Base-by-base conservation (phyloP, 2,113 vertebrate genomes). In the Centropus bengalensis region DNA sequence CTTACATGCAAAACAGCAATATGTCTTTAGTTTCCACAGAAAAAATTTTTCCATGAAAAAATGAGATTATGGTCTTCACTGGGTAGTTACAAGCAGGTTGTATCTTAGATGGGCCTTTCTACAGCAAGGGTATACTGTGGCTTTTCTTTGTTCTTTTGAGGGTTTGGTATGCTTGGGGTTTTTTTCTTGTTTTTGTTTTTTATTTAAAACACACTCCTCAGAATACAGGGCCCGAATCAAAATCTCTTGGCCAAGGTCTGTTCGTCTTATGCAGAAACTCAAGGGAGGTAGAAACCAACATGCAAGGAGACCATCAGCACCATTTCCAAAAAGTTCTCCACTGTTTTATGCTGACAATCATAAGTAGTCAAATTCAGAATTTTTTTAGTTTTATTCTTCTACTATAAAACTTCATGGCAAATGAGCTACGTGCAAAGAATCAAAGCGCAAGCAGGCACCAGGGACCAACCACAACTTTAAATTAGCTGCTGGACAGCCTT, bases 231-330 rank as follows among this genome's bases (percentile, higher is more conserved):
- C 27, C 33, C 38, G 27, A 49, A 42, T n/a, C 42, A 74, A 82
- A 82, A 78, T 23, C 55, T 22, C 6, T 9, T 32, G 32, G 44
- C 19, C 30, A 54, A 73, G 17, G 6, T 21, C n/a, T 4, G 10
- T 19, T 38, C 23, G 19, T 4, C 17, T 44, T 9, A 60, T 1
- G 2, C 51, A 59, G 56, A 1, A 2, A 16, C 45, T 28, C 6
- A 0, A 60, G 32, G 45, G 14, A 45, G 27, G 18, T 1, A 32
- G 66, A 89, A 68, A 10, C 33, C 49, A 58, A 6, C 0, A 1
- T 24, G 27, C 18, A 67, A 63, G 42, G 32, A 77, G 19, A 68
- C 28, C 24, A 45, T 9, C 58, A 21, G 24, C 18, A 14, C 40
- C 8, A 27, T 11, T 80, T 76, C 32, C 2, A 0, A 6, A 40